Conservation (phyloP, 1,140 invertebrate genomes). For the Ditylenchus dipsaci region DNA sequence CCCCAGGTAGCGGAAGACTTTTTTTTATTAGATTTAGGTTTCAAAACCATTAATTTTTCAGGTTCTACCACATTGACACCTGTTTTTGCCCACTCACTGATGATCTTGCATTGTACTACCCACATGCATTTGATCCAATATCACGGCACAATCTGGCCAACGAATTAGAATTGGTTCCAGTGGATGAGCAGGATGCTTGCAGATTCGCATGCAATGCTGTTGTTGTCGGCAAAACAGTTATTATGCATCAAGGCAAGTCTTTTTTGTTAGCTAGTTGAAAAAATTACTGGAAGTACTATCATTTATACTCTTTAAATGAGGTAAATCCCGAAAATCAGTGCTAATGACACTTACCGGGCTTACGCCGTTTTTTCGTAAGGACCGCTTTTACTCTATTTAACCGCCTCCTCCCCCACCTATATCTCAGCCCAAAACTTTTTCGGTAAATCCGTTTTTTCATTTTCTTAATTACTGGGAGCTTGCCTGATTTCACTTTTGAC, state of each 20-base stretch:
- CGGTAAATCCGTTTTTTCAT: too few species aligned
- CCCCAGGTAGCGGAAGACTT: constrained; percentile 1
- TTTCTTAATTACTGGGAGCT: too few species aligned
- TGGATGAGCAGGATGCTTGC: constrained; percentile 46
- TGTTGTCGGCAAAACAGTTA: constrained; percentile 54
- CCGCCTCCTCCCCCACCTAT: too few species aligned
- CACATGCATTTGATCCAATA: constrained; percentile 53
- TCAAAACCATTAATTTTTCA: constrained; percentile 20
- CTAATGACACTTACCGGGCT: too few species aligned
- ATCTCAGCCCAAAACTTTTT: too few species aligned
- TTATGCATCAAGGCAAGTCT: constrained; percentile 40
- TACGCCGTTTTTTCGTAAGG: too few species aligned
- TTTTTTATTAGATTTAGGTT: constrained; percentile 16
- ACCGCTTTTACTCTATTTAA: too few species aligned
- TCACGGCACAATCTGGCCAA: constrained; percentile 55
- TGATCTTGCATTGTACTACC: constrained; percentile 54
- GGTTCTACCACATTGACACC: constrained; percentile 58
- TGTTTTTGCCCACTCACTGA: constrained; percentile 55
- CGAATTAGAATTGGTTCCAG: constrained; percentile 50
- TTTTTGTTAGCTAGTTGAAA: too few species aligned
- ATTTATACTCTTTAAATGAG: too few species aligned
- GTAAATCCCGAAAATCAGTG: too few species aligned
- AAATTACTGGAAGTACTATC: too few species aligned
- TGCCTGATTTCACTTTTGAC: too few species aligned
- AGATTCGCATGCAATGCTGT: constrained; percentile 56